phyloP scores from a whole-genome alignment of 2,888 invertebrate species.

The Zaprionus obscuricornis region DNA sequence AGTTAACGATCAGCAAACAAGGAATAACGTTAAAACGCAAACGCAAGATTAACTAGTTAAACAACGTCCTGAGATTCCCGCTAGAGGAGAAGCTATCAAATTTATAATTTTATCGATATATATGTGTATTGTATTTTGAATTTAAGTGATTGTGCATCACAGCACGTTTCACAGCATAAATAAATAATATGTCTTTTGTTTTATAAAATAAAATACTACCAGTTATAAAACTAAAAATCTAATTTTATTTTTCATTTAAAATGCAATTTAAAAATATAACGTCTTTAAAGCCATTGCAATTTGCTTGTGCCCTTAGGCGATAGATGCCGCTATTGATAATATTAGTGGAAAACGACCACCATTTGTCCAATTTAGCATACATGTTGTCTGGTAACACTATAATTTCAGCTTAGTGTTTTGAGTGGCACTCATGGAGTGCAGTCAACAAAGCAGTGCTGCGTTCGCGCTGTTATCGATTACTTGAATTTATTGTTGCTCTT shows the following conservation, averaged over 20 bases:
- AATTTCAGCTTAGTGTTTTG: too few species aligned
- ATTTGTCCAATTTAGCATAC: too few species aligned
- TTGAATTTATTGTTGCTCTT: too few species aligned
- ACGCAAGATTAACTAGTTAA: constrained; percentile 37
- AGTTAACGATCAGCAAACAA: constrained; percentile 28
- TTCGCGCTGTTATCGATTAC: too few species aligned
- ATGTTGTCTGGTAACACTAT: too few species aligned
- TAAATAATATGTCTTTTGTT: constrained; percentile 68
- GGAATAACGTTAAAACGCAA: constrained; percentile 7
- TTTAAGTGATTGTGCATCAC: constrained; percentile 53
- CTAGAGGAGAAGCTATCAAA: constrained; percentile 33
- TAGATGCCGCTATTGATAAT: too few species aligned
- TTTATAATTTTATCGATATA: constrained; percentile 48
- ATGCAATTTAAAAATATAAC: background rate
- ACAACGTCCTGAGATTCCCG: constrained; percentile 13
- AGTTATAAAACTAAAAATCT: constrained; percentile 51
- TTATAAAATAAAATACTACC: constrained; percentile 59
- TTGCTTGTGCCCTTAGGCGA: too few species aligned
- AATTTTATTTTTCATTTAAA: background rate
- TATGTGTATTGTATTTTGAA: constrained; percentile 59
- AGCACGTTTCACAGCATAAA: constrained; percentile 46
- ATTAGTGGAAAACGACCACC: too few species aligned
- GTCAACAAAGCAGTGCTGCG: too few species aligned
- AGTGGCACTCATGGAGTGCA: too few species aligned
- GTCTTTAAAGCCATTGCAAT: too few species aligned